Evolutionary conservation across 2,888 invertebrate species (phyloP), one percentile per base, ranked within the genome.

Genomic region (Lagria hirta): DNA sequence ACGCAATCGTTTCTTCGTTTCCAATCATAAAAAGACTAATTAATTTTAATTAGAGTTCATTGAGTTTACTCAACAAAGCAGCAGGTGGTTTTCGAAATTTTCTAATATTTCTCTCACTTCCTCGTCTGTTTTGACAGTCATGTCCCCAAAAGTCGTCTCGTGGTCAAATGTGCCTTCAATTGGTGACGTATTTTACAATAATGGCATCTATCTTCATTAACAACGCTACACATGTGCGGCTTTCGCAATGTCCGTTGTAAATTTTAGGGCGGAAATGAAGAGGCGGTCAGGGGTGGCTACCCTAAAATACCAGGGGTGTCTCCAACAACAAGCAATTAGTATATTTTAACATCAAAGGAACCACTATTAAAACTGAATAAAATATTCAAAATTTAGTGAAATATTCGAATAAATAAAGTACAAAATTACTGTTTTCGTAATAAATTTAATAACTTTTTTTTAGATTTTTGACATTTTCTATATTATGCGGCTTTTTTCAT

Each of bases 321-420:
- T 50, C 45, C 42, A 45, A 51, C 49, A 54, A 54, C 48, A 55
- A 49, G 43, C 50, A 55, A 55, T 55, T 55, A 55, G 52, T 43
- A 16, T 12, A 18, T 4, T 30, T 5, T 32, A n/a, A 11, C 10
- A 1, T 4, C n/a, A n/a, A 17, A 16, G 16, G 30, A 30, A 30
- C 12, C 18, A n/a, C n/a, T n/a, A n/a, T n/a, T n/a, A n/a, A n/a
- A n/a, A n/a, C n/a, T n/a, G n/a, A n/a, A n/a, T n/a, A n/a, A n/a
- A n/a, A n/a, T n/a, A n/a, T n/a, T n/a, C n/a, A n/a, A n/a, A n/a
- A n/a, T n/a, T n/a, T n/a, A n/a, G n/a, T n/a, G n/a, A n/a, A n/a
- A n/a, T n/a, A n/a, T n/a, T n/a, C n/a, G n/a, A n/a, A n/a, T n/a
- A n/a, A n/a, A n/a, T n/a, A n/a, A n/a, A n/a, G n/a, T n/a, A n/a